phyloP scores from a whole-genome alignment of 2,888 invertebrate species.

The Cataglyphis altisquamis region DNA sequence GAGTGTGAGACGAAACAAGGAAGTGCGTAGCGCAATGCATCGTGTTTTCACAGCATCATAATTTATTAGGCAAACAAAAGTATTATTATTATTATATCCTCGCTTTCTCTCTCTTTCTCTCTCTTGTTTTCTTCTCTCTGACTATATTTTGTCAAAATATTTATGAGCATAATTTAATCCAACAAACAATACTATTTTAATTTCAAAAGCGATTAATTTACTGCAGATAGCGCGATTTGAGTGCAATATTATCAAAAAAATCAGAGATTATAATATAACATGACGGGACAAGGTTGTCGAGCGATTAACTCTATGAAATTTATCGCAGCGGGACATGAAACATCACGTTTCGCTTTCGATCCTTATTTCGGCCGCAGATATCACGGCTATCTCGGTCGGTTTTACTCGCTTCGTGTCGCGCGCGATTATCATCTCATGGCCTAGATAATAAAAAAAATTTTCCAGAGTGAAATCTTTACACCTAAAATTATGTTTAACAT shows the following conservation, averaged over 20 bases:
- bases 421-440: slow-evolving; percentile 51
- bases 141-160: neutral
- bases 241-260: neutral
- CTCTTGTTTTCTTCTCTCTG: neutral
- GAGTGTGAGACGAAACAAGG: slow-evolving; percentile 15
- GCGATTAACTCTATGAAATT: slow-evolving; percentile 49
- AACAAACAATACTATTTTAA: neutral
- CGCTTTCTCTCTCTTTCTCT: neutral
- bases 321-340: slow-evolving; percentile 41
- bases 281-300: slow-evolving; percentile 17
- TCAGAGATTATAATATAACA: neutral
- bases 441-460: slow-evolving; percentile 58
- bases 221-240: neutral
- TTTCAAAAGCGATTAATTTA: neutral
- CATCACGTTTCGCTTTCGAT: slow-evolving; percentile 62
- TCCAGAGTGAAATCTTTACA: slow-evolving; percentile 56
- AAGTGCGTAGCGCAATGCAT: neutral
- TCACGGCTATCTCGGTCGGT: slow-evolving; percentile 56
- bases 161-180: neutral
- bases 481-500: slow-evolving; percentile 47
- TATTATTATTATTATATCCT: slow-evolving; percentile 3
- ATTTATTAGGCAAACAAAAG: slow-evolving; percentile 19
- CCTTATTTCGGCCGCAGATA: slow-evolving; percentile 57
- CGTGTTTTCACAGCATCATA: slow-evolving; percentile 5
- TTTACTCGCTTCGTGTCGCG: slow-evolving; percentile 54